Conservation (phyloP, 2,113 vertebrate species). For the Leptodactylus fuscus region DNA sequence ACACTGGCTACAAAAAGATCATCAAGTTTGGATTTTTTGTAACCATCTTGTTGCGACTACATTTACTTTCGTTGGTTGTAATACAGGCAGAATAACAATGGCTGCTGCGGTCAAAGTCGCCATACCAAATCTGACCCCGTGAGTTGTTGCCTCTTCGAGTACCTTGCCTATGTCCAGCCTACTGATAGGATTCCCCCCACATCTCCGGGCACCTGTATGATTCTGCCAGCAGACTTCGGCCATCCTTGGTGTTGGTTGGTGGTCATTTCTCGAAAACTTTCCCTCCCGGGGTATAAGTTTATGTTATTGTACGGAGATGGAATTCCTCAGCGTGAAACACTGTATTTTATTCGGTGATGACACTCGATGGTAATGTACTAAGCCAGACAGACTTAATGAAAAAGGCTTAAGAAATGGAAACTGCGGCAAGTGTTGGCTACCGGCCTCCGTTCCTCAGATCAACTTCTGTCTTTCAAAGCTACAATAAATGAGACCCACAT, state of each 20-base stretch:
- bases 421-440: slow-evolving; percentile 45
- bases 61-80: too few species aligned
- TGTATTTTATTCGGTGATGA: slow-evolving; percentile 18
- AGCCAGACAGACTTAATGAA: slow-evolving; percentile 41
- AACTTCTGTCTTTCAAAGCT: slow-evolving; percentile 30
- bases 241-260: neutral
- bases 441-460: slow-evolving; percentile 14
- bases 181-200: neutral
- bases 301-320: neutral
- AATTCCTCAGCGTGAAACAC: neutral
- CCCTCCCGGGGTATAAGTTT: neutral
- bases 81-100: too few species aligned
- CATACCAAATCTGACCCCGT: too few species aligned
- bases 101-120: too few species aligned
- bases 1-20: too few species aligned
- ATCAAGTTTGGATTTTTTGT: too few species aligned
- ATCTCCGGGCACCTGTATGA: neutral
- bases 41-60: too few species aligned
- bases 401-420: slow-evolving; percentile 36
- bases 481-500: slow-evolving; percentile 55
- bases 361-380: slow-evolving; percentile 13
- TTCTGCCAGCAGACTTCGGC: neutral
- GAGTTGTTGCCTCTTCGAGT: too few species aligned
- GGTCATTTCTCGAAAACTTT: neutral
- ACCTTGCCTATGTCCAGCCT: too few species aligned